phyloP scores from a whole-genome alignment of 2,888 invertebrate species.

The Andrena flavipes region DNA sequence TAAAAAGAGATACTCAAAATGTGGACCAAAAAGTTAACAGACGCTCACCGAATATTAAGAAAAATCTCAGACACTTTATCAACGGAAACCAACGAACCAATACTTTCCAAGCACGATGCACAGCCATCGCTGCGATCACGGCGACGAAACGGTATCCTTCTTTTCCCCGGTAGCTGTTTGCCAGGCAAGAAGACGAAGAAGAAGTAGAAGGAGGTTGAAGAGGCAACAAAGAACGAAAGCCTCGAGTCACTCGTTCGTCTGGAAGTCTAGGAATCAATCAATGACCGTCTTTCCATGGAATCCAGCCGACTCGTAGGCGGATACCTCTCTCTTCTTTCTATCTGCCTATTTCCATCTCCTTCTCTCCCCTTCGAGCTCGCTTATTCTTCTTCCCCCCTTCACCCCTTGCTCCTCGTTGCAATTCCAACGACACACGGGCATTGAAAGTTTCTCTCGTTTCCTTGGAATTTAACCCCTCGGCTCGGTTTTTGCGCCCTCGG shows the following conservation, averaged over 20 bases:
- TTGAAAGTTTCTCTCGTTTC: slow-evolving; percentile 41
- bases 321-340: slow-evolving; percentile 21
- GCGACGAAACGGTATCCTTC: slow-evolving; percentile 53
- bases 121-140: slow-evolving; percentile 42
- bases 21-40: not conserved
- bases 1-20: too few species aligned
- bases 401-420: slow-evolving; percentile 13
- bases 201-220: slow-evolving; percentile 9
- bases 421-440: slow-evolving; percentile 22
- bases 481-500: slow-evolving; percentile 41
- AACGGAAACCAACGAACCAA: not conserved
- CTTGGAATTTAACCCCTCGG: slow-evolving; percentile 51
- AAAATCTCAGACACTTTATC: not conserved
- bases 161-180: slow-evolving; percentile 34
- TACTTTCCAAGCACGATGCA: slow-evolving; percentile 13
- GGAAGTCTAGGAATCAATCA: slow-evolving; percentile 67
- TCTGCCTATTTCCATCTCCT: not conserved
- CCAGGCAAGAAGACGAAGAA: slow-evolving; percentile 12
- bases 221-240: slow-evolving; percentile 52
- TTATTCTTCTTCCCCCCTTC: not conserved
- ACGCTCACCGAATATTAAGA: not conserved
- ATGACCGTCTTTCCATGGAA: slow-evolving; percentile 63
- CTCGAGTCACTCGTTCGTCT: slow-evolving; percentile 52
- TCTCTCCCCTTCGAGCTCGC: not conserved
- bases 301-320: slow-evolving; percentile 60